Base-by-base conservation (phyloP, 1,140 invertebrate genomes). In the Drosophila ercepeae region DNA sequence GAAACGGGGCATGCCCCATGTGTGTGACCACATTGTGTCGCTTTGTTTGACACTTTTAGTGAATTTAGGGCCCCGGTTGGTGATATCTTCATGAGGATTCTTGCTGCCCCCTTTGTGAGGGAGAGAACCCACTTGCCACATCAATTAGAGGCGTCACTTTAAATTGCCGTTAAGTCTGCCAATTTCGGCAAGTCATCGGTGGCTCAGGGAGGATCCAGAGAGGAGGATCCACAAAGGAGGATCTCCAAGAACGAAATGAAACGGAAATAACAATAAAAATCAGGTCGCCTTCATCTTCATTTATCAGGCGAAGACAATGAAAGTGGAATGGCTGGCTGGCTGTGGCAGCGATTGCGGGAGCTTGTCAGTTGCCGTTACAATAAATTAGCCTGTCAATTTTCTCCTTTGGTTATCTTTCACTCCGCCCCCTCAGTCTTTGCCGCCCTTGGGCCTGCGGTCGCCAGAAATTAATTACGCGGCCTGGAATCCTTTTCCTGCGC, bases 291-390 rank as follows among this genome's bases (percentile, higher is more conserved):
- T 68, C 73, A 76, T 65, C 72, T 72, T 68, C 67, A 82, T 83
- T 82, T 83, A 82, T 82, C 74, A 82, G 74, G 16, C 18, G 21
- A 41, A 41, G 70, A 82, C 72, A 67, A 76, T 79, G 77, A 81
- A 77, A 84, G 79, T 83, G 78, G 42, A 50, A 45, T 65, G 59
- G 41, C 41, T 65, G 42, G 45, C 41, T 65, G 59, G 41, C 41
- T 65, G 16, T 14, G 23, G 29, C 36, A 18, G 27, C 36, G 44
- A 54, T 63, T 67, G 54, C 29, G 32, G 70, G 51, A 54, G 52
- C 60, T 49, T 76, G 79, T 84, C 79, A 84, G 79, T 81, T 84
- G 79, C 79, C 79, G 79, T 84, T 84, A 84, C 81, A 84, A 84
- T 84, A 84, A 86, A 84, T 84, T 76, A 86, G 82, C 76, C 63